Evolutionary conservation across 1,140 invertebrate genomes (phyloP), one percentile per base, ranked within the genome.

Genomic region (Ceratoteleas bidentatus): DNA sequence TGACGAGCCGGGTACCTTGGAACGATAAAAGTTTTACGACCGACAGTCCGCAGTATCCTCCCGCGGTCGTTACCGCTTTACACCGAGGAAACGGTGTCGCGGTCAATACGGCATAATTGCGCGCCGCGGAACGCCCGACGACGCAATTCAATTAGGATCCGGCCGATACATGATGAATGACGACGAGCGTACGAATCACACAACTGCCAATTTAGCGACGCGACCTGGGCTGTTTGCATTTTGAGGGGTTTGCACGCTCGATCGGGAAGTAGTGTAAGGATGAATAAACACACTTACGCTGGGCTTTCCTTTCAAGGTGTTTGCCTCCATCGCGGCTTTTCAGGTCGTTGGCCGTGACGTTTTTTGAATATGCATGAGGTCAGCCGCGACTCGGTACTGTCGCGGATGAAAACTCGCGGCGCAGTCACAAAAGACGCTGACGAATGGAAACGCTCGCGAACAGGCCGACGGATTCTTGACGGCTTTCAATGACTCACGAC

Each of bases 281-380:
- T n/a, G n/a, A n/a, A n/a, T n/a, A n/a, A n/a, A n/a, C n/a, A n/a
- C n/a, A n/a, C n/a, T n/a, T n/a, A n/a, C n/a, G n/a, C n/a, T n/a
- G n/a, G n/a, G n/a, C n/a, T n/a, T n/a, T n/a, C n/a, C n/a, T n/a
- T n/a, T n/a, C n/a, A n/a, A n/a, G n/a, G n/a, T n/a, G n/a, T n/a
- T n/a, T n/a, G n/a, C n/a, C n/a, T n/a, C n/a, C n/a, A n/a, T n/a
- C n/a, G n/a, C n/a, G n/a, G n/a, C n/a, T n/a, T n/a, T n/a, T n/a
- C n/a, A n/a, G 24, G 24, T 61, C 40, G 50, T 49, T 65, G 57
- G 65, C 66, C 74, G 49, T 65, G 24, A 78, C 68, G 53, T 83
- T 84, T 82, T 77, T 62, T 83, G 80, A 85, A 88, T 86, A 86
- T 87, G 72, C 81, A 85, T 86, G 84, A 84, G 70, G 65, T 69